Evolutionary conservation across 2,888 invertebrate species (phyloP).

Genomic region (Drosophila paranaensis): DNA sequence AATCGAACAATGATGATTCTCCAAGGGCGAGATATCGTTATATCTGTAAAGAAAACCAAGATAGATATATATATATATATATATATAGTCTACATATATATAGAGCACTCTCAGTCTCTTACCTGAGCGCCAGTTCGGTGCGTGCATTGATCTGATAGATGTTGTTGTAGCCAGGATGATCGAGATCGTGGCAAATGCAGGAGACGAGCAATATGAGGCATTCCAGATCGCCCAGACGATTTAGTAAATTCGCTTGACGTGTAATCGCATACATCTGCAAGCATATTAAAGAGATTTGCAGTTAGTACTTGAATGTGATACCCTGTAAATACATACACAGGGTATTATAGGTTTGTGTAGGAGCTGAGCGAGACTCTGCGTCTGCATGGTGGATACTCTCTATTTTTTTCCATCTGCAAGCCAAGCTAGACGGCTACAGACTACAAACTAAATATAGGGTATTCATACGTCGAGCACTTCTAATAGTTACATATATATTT

Average conservation of each 20-base stretch:
- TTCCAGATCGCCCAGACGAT: constrained; percentile 90
- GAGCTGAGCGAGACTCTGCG: too few species aligned
- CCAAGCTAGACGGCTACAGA: too few species aligned
- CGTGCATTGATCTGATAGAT: constrained; percentile 93
- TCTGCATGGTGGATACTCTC: background rate
- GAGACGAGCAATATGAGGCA: constrained; percentile 91
- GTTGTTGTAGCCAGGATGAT: constrained; percentile 92
- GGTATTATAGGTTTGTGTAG: too few species aligned
- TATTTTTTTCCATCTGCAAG: too few species aligned
- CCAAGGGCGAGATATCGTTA: constrained; percentile 94
- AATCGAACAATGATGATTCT: constrained; percentile 94
- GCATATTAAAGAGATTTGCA: background rate
- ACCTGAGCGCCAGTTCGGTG: constrained; percentile 91
- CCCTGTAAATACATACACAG: too few species aligned
- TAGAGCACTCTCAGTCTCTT: constrained; percentile 13
- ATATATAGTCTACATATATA: background rate
- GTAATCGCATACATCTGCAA: constrained; percentile 92
- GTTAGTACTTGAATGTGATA: background rate
- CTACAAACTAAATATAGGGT: background rate
- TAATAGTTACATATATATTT: too few species aligned
- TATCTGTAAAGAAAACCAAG: constrained; percentile 84
- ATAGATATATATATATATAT: background rate
- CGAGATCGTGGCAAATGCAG: constrained; percentile 92
- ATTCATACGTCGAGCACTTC: background rate
- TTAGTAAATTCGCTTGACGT: constrained; percentile 89